Percentiles rank a stretch among this genome's conserved stretches.
Evolutionary conservation across 2,113 vertebrate genomes (phyloP).

Genomic region (Tympanuchus pallidicinctus): DNA sequence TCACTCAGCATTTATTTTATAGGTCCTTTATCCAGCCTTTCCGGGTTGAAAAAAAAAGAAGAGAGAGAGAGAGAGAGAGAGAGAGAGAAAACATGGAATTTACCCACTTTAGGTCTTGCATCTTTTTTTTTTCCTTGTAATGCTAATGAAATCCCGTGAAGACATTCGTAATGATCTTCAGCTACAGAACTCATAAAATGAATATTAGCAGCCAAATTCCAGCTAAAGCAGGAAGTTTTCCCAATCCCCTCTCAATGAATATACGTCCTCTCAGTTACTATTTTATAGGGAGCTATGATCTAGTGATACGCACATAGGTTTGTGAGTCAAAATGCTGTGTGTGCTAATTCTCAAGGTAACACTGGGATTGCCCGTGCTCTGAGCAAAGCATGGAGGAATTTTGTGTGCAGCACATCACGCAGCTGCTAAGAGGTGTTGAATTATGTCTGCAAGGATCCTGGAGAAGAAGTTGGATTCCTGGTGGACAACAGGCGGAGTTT

Average conservation of each 20-base stretch:
- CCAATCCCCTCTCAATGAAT: slow-evolving; percentile 35
- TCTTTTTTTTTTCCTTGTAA: slow-evolving; percentile 64
- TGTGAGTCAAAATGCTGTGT: not conserved
- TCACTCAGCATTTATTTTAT: slow-evolving; percentile 79
- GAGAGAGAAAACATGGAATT: slow-evolving; percentile 51
- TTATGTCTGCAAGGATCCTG: not conserved
- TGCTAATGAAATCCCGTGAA: slow-evolving; percentile 70
- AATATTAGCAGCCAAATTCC: slow-evolving; percentile 48
- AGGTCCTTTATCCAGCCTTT: slow-evolving; percentile 71
- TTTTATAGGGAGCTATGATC: not conserved
- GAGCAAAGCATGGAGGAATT: not conserved
- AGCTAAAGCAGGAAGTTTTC: slow-evolving; percentile 48
- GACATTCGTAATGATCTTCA: slow-evolving; percentile 68
- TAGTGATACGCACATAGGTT: not conserved
- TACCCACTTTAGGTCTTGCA: slow-evolving; percentile 74
- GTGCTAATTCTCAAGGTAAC: not conserved
- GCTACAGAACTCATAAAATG: slow-evolving; percentile 47
- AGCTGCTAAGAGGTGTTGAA: not conserved
- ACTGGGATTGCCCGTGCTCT: not conserved
- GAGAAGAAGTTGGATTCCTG: not conserved
- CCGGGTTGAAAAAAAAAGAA: slow-evolving; percentile 26
- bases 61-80: not conserved
- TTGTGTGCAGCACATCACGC: not conserved
- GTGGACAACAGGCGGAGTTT: not conserved
- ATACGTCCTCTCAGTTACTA: not conserved